phyloP scores from a whole-genome alignment of 2,888 invertebrate species.

The Drosophila kanekoi region DNA sequence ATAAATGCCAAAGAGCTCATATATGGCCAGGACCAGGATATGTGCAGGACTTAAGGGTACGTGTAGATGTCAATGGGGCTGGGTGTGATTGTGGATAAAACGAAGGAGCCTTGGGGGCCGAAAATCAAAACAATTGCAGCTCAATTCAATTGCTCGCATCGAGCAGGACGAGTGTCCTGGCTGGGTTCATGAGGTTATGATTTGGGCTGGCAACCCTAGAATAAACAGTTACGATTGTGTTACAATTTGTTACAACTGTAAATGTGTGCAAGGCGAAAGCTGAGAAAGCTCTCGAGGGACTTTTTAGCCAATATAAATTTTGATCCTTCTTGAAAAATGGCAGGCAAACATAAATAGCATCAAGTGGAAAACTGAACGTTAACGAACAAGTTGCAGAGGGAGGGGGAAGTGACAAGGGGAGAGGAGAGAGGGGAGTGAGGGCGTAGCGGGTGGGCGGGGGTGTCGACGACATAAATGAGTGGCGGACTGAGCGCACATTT shows the following conservation, averaged over 20 bases:
- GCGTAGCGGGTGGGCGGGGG: conserved; percentile 30
- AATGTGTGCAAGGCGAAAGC: conserved; percentile 69
- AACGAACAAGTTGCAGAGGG: conserved; percentile 62
- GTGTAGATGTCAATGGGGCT: conserved; percentile 16
- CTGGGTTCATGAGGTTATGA: conserved; percentile 76
- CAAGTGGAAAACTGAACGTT: conserved; percentile 79
- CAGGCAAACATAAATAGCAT: conserved; percentile 82
- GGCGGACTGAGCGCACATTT: conserved; percentile 78
- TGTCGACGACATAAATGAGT: conserved; percentile 77
- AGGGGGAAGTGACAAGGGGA: background rate
- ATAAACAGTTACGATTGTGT: conserved; percentile 82
- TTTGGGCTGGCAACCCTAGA: conserved; percentile 58
- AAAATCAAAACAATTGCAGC: conserved; percentile 79
- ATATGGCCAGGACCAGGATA: conserved; percentile 29
- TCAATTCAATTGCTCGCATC: conserved; percentile 69
- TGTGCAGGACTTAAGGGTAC: conserved; percentile 24
- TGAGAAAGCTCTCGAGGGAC: conserved; percentile 84
- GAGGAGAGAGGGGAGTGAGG: conserved; percentile 20
- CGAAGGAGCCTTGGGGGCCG: conserved; percentile 63
- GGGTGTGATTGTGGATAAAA: conserved; percentile 33
- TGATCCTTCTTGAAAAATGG: conserved; percentile 84
- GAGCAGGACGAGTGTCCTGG: conserved; percentile 12
- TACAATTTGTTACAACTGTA: conserved; percentile 85
- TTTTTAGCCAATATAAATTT: conserved; percentile 84
- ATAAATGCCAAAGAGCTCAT: conserved; percentile 55